Conservation (phyloP, 2,113 vertebrate genomes). For the Lamprologus sp. region DNA sequence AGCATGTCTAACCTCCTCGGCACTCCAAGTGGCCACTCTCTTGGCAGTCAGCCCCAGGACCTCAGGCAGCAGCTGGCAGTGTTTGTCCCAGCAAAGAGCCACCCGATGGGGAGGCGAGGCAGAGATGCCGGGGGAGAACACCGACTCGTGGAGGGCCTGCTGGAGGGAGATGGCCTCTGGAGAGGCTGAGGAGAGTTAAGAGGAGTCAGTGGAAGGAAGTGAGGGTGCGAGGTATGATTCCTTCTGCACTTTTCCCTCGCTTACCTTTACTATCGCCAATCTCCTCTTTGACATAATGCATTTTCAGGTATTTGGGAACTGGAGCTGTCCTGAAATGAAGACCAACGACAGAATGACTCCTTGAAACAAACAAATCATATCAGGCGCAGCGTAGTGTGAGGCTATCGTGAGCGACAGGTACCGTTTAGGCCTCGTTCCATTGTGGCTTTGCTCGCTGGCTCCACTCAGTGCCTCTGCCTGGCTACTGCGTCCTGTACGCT, state of each 20-base stretch:
- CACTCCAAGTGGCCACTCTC: constrained; percentile 82
- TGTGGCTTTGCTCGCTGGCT: constrained; percentile 56
- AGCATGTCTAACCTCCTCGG: constrained; percentile 79
- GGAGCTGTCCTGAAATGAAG: constrained; percentile 64
- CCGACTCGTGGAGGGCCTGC: constrained; percentile 85
- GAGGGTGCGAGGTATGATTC: not conserved
- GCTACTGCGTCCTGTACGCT: constrained; percentile 62
- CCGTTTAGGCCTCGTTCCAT: constrained; percentile 63
- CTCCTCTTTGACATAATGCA: constrained; percentile 81
- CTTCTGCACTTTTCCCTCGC: not conserved
- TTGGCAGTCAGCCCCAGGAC: constrained; percentile 83
- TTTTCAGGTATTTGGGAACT: constrained; percentile 77
- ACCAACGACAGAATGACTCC: not conserved
- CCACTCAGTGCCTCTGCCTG: constrained; percentile 57
- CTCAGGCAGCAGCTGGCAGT: constrained; percentile 86
- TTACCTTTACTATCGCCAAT: constrained; percentile 74
- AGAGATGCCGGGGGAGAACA: constrained; percentile 81
- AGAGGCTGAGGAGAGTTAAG: constrained; percentile 31
- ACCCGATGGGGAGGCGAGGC: constrained; percentile 77
- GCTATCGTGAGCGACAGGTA: constrained; percentile 6
- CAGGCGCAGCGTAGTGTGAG: not conserved
- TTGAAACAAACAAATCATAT: not conserved
- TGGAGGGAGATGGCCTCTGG: constrained; percentile 75
- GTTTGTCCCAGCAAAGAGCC: constrained; percentile 87
- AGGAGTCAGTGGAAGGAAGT: not conserved